These are phyloP conservation scores for Macrotis lagotis DNA, from an alignment of 2,113 vertebrate genomes.

Conservation along the genomic window DNA sequence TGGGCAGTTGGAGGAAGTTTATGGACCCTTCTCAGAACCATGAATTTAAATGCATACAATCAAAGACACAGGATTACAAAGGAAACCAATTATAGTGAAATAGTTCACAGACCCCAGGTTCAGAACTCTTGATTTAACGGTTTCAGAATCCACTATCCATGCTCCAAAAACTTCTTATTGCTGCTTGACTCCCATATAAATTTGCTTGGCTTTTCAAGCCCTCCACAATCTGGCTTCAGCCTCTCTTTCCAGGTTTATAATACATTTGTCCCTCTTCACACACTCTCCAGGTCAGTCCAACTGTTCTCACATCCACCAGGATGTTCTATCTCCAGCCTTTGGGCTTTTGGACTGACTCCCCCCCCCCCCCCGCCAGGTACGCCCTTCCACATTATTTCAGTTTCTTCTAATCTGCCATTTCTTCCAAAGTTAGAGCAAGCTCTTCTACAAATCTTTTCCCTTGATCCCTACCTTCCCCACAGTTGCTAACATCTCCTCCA, in stretches of 20 bases:
- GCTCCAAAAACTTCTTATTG: neutral
- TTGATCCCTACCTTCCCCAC: neutral
- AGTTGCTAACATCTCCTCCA: neutral
- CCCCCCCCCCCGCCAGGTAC: too few relatives aligned
- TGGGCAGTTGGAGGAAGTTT: neutral
- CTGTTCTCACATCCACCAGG: neutral
- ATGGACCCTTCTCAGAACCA: neutral
- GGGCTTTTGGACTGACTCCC: neutral
- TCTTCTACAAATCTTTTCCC: neutral
- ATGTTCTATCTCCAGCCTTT: neutral
- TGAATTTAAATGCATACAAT: neutral
- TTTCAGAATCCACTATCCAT: neutral
- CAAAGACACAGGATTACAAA: neutral
- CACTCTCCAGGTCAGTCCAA: neutral
- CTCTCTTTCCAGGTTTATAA: neutral
- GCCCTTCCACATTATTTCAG: neutral
- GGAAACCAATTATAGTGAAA: neutral
- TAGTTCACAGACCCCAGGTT: neutral
- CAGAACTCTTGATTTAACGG: neutral
- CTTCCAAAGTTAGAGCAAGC: neutral
- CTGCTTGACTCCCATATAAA: neutral
- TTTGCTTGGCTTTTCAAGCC: neutral
- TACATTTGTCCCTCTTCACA: neutral
- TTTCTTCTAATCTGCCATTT: neutral
- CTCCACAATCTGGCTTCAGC: neutral